Base-by-base conservation (phyloP, 2,113 vertebrate genomes). In the Apodemus sylvaticus region DNA sequence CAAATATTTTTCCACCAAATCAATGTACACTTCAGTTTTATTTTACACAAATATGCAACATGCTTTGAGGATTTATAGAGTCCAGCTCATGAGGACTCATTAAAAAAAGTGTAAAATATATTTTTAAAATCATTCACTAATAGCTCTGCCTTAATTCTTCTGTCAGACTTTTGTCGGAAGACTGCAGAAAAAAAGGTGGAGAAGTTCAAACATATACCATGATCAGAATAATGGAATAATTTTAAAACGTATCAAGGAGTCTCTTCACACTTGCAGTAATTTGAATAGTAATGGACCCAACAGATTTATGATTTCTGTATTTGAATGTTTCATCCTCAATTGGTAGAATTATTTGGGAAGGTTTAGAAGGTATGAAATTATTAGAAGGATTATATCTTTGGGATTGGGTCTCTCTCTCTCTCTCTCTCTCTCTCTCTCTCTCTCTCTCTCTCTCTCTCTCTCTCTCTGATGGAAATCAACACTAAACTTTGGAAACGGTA, bases 1-100 rank as follows among this genome's bases (percentile, higher is more conserved):
- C 36, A 93, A 78, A 58, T 88, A 83, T 66, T 93, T 94, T 42
- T 55, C 48, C 78, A 66, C 78, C 74, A 94, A 96, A 88, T 92
- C 36, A 83, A 48, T 74, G 77, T 96, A 70, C 66, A 77, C 86
- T 51, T 71, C 26, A 79, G 34, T 85, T 20, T 3, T 11, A 68
- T 42, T 93, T 78, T 51, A 34, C 51, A 94, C 14, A 90, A 83
- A 94, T 12, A 60, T n/a, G 14, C 22, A 87, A 14, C 1, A 3
- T 62, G 78, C 36, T 92, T 92, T 66, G 48, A 66, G 42, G 20
- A 36, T 53, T 81, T 34, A 11, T 36, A 70, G 20, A 12, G 1
- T 79, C 22, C 81, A 55, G 8, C 12, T 3, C 9, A 81, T 70
- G 85, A 74, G 29, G 58, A 1, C 1, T 78, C 39, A 6, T 81